Percentiles rank a stretch among this genome's conserved stretches.
Conservation (phyloP, 2,113 vertebrate species). For the Grammomys surdaster region DNA sequence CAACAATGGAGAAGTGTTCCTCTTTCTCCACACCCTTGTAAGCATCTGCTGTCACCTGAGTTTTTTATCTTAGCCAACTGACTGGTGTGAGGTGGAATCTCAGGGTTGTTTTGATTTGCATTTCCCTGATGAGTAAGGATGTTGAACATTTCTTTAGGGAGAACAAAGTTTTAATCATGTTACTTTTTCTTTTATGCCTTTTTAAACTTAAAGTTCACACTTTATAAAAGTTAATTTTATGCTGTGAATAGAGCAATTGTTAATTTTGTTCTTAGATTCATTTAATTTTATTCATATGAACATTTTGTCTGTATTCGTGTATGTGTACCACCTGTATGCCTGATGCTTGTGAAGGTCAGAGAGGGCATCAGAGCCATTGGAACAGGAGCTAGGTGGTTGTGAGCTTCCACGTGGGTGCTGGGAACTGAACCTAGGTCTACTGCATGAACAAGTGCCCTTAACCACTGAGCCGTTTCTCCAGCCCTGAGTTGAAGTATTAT, state of each 20-base stretch:
- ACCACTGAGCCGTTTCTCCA: background rate
- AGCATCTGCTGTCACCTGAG: too few species aligned
- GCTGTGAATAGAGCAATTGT: background rate
- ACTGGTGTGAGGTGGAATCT: too few species aligned
- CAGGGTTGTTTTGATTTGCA: too few species aligned
- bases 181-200: constrained; percentile 27
- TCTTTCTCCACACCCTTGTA: too few species aligned
- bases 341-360: background rate
- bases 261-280: background rate
- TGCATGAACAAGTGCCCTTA: background rate
- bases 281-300: background rate
- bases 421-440: background rate
- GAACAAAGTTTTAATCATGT: background rate
- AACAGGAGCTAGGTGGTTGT: background rate
- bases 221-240: constrained; percentile 33
- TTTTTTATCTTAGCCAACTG: too few species aligned
- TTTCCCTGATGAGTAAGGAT: too few species aligned
- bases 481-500: background rate
- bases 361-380: background rate
- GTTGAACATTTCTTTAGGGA: background rate
- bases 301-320: background rate
- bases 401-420: background rate
- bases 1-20: too few species aligned
- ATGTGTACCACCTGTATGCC: background rate
- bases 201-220: constrained; percentile 9